phyloP scores from a whole-genome alignment of 2,113 vertebrate genomes.

The Monopterus albus region DNA sequence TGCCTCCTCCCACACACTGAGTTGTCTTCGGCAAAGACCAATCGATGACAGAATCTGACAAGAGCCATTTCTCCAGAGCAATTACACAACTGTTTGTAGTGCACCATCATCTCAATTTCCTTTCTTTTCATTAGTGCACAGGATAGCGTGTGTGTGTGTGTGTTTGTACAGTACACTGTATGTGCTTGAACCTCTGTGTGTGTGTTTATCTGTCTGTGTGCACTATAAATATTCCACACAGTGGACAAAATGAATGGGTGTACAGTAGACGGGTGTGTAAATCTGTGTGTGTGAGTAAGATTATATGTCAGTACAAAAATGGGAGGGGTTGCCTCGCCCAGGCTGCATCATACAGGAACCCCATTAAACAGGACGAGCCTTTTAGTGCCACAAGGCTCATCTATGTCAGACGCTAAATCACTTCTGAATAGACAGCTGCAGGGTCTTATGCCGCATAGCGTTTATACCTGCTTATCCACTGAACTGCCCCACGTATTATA shows the following conservation, averaged over 20 bases:
- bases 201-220: slow-evolving; percentile 12
- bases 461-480: slow-evolving; percentile 18
- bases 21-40: slow-evolving; percentile 53
- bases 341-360: slow-evolving; percentile 79
- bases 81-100: slow-evolving; percentile 77
- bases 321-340: slow-evolving; percentile 51
- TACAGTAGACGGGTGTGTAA: slow-evolving; percentile 29
- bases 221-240: slow-evolving; percentile 8
- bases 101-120: slow-evolving; percentile 52
- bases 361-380: slow-evolving; percentile 81
- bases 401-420: slow-evolving; percentile 76
- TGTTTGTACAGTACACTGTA: not conserved
- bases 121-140: slow-evolving; percentile 72
- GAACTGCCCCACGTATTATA: not conserved
- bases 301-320: slow-evolving; percentile 52
- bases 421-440: slow-evolving; percentile 62
- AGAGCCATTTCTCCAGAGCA: slow-evolving; percentile 71
- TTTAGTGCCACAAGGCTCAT: slow-evolving; percentile 75
- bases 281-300: slow-evolving; percentile 37
- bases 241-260: slow-evolving; percentile 37
- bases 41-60: slow-evolving; percentile 72
- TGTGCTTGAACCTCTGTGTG: not conserved
- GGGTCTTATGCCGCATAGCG: slow-evolving; percentile 35
- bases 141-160: not conserved
- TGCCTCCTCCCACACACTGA: slow-evolving; percentile 66